Percentiles rank a stretch among this genome's conserved stretches.
phyloP scores from a whole-genome alignment of 1,140 invertebrate genomes.

The Xylocopa sonorina region DNA sequence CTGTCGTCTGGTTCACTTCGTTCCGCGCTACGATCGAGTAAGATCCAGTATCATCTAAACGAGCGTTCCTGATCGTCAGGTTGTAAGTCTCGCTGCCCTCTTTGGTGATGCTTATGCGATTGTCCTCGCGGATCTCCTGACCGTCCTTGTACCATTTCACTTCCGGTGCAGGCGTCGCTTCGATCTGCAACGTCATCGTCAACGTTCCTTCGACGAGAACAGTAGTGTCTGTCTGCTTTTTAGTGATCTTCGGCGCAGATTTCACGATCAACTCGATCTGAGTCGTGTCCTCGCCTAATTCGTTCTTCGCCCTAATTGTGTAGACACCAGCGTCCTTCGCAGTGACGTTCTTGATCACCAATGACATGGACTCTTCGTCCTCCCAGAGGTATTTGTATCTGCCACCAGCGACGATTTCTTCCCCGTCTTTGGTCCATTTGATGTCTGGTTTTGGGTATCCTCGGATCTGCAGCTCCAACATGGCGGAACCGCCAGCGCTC shows the following conservation, averaged over 20 bases:
- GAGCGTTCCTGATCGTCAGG: slow-evolving; percentile 91
- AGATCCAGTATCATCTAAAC: slow-evolving; percentile 93
- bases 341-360: slow-evolving; percentile 94
- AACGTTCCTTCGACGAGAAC: slow-evolving; percentile 87
- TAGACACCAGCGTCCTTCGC: slow-evolving; percentile 93
- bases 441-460: slow-evolving; percentile 97
- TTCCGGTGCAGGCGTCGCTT: slow-evolving; percentile 91
- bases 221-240: slow-evolving; percentile 88
- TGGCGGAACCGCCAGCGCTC: slow-evolving; percentile 93
- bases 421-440: slow-evolving; percentile 93
- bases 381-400: slow-evolving; percentile 94
- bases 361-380: slow-evolving; percentile 94
- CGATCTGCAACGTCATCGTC: slow-evolving; percentile 90
- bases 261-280: slow-evolving; percentile 90
- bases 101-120: slow-evolving; percentile 87
- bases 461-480: slow-evolving; percentile 94
- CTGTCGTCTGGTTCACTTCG: slow-evolving; percentile 92
- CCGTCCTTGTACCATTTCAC: slow-evolving; percentile 94
- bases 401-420: slow-evolving; percentile 90
- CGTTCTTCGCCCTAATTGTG: slow-evolving; percentile 92
- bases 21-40: slow-evolving; percentile 96
- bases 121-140: slow-evolving; percentile 86
- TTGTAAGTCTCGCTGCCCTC: slow-evolving; percentile 86
- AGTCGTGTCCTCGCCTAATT: slow-evolving; percentile 91
- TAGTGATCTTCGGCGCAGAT: slow-evolving; percentile 91